These are phyloP conservation scores for Oncorhynchus gorbuscha DNA, from an alignment of 2,113 vertebrate genomes.

Conservation along the genomic window DNA sequence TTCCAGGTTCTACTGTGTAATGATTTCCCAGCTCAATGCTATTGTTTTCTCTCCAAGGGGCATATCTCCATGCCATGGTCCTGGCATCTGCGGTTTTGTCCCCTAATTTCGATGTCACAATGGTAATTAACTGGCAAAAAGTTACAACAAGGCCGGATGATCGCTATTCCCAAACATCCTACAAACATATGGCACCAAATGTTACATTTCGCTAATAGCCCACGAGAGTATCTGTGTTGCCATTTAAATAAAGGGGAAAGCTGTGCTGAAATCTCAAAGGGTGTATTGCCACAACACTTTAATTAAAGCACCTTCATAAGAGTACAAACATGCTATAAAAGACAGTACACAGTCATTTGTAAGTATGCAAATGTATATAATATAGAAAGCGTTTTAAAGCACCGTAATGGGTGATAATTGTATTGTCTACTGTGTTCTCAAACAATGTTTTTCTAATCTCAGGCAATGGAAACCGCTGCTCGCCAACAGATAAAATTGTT, in stretches of 20 bases:
- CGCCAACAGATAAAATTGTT: constrained; percentile 35
- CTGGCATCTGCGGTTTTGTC: constrained; percentile 60
- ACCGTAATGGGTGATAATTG: too few relatives aligned
- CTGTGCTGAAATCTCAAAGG: constrained; percentile 27
- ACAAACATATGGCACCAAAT: constrained; percentile 78
- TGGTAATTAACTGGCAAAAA: constrained; percentile 78
- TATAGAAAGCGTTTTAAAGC: too few relatives aligned
- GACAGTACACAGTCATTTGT: too few relatives aligned
- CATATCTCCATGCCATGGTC: constrained; percentile 40
- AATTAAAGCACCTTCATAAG: too few relatives aligned
- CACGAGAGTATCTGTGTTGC: constrained; percentile 63
- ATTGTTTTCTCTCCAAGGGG: constrained; percentile 29
- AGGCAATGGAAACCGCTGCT: not conserved
- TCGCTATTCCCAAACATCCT: constrained; percentile 74
- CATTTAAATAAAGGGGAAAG: constrained; percentile 41
- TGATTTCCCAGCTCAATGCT: constrained; percentile 23
- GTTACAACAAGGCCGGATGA: constrained; percentile 62
- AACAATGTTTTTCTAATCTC: too few relatives aligned
- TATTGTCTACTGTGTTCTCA: too few relatives aligned
- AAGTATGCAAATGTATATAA: too few relatives aligned
- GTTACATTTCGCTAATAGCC: constrained; percentile 74
- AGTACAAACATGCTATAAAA: too few relatives aligned
- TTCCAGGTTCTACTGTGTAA: constrained; percentile 22
- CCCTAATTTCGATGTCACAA: constrained; percentile 67
- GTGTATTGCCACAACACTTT: not conserved